These are phyloP conservation scores for Chrysolina oricalcia DNA, from an alignment of 2,888 invertebrate species.

Conservation along the genomic window DNA sequence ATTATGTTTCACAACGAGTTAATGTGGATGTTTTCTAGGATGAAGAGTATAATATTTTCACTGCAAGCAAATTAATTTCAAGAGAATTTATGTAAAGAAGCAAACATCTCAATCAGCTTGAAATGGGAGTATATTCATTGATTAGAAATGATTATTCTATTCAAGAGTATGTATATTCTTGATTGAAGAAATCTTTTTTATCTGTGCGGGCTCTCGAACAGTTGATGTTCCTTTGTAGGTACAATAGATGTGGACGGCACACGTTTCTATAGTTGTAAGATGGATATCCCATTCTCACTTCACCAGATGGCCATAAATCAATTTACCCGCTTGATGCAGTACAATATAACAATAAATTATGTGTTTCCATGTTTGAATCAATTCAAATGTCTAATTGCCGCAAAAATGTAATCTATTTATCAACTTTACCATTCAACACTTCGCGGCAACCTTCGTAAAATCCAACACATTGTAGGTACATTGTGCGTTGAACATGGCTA, in stretches of 20 bases:
- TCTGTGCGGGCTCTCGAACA: not conserved
- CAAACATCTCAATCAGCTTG: no score
- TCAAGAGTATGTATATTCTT: no score
- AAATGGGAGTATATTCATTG: no score
- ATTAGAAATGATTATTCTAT: no score
- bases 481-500: constrained; percentile 33
- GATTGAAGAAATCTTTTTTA: no score
- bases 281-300: not conserved
- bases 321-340: not conserved
- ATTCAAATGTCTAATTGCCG: constrained; percentile 19
- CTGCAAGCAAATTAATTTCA: no score
- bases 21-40: no score
- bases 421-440: constrained; percentile 11
- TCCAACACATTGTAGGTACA: constrained; percentile 12
- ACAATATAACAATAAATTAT: constrained; percentile 15
- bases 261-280: not conserved
- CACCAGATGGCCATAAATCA: not conserved
- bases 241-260: not conserved
- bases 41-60: no score
- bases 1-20: no score
- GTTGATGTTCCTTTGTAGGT: not conserved
- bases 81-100: no score
- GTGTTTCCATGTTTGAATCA: constrained; percentile 12
- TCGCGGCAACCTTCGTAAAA: constrained; percentile 12
- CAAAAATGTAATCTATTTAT: constrained; percentile 16